These are phyloP conservation scores for Julus scandinavius DNA, from an alignment of 2,888 invertebrate species.

Conservation along the genomic window DNA sequence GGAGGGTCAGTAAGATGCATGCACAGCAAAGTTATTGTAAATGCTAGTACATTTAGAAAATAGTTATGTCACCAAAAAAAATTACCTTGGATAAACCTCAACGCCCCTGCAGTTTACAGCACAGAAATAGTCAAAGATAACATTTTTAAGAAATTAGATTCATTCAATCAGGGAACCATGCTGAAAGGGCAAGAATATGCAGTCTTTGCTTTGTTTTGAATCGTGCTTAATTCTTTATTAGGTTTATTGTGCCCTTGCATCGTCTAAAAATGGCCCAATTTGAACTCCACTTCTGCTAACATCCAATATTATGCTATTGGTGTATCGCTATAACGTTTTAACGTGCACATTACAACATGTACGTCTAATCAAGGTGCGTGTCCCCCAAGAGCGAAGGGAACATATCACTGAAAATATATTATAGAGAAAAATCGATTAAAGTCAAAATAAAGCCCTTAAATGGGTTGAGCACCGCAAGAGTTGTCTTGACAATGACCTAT, in stretches of 20 bases:
- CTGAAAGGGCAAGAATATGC: no score
- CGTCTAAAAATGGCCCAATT: neutral
- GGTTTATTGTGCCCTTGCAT: neutral
- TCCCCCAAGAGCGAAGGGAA: neutral
- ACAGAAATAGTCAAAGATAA: no score
- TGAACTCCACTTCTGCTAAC: neutral
- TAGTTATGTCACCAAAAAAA: neutral
- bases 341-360: neutral
- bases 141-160: no score
- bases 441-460: neutral
- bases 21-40: neutral
- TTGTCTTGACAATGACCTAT: slow-evolving; percentile 39
- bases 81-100: neutral
- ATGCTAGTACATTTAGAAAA: no score
- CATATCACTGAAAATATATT: neutral
- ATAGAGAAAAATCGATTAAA: slow-evolving; percentile 40
- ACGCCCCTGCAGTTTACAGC: neutral
- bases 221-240: slow-evolving; percentile 1
- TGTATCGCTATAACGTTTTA: neutral
- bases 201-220: neutral
- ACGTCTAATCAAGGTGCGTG: neutral
- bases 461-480: slow-evolving; percentile 15
- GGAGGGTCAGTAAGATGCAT: neutral
- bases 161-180: no score
- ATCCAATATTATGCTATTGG: neutral